These are phyloP conservation scores for Adelphocoris suturalis DNA, from an alignment of 2,888 invertebrate genomes.

Conservation along the genomic window DNA sequence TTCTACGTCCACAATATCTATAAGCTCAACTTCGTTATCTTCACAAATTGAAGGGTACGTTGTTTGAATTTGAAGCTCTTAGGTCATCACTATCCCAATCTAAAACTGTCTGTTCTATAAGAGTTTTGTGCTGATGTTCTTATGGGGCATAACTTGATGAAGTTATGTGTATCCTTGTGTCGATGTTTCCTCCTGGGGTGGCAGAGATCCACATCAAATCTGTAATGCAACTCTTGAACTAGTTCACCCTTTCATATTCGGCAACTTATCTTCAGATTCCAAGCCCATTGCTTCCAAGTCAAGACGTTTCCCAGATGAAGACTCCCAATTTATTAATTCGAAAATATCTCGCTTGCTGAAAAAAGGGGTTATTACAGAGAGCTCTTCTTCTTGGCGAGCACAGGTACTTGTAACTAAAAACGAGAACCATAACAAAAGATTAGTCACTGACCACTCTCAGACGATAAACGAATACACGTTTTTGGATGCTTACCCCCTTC, in stretches of 20 bases:
- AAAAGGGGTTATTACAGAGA: not conserved
- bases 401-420: not conserved
- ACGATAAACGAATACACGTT: not conserved
- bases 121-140: conserved; percentile 38
- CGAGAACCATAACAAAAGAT: not conserved
- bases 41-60: conserved; percentile 22
- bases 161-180: not conserved
- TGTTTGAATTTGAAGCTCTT: not conserved
- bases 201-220: too few relatives aligned
- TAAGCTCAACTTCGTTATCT: not conserved
- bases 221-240: too few relatives aligned
- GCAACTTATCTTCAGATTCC: not conserved
- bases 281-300: conserved; percentile 8
- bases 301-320: not conserved
- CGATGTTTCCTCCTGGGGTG: too few relatives aligned
- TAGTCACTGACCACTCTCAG: conserved; percentile 10
- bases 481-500: conserved; percentile 42
- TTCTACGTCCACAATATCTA: too few relatives aligned
- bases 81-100: not conserved
- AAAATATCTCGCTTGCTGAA: not conserved
- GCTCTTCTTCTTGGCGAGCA: not conserved
- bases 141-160: conserved; percentile 17
- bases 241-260: too few relatives aligned
- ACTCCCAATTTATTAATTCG: not conserved
- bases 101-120: not conserved